Base-by-base conservation (phyloP, 2,113 vertebrate genomes). In the Micronisus gabar region DNA sequence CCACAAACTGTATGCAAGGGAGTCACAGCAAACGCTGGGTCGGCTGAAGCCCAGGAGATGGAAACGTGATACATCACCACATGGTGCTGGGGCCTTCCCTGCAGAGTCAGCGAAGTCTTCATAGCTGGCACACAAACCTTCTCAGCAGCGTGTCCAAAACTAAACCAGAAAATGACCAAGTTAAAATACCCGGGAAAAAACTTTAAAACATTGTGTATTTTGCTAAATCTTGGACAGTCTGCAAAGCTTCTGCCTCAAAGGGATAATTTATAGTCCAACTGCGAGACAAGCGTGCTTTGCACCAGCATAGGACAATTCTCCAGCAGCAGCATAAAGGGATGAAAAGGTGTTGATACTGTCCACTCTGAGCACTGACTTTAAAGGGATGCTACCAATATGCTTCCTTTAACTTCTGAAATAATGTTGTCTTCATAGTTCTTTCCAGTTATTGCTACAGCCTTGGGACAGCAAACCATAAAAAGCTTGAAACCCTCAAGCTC, bases 261-360 rank as follows among this genome's bases (percentile, higher is more conserved):
- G 25, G 52, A 38, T 55, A 23, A 53, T 58, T 56, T 45, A 34
- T 4, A 58, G 63, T 3, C 63, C 29, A 45, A 59, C 13, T 20
- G 58, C 0, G 1, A 81, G 75, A 68, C 20, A 45, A 84, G 30
- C 0, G 0, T 25, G 30, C 41, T 62, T 59, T 81, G 68, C 63
- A 6, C 27, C 45, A 53, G 41, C 47, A 19, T 19, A 36, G 56
- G 56, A 40, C 92, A 78, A 36, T 4, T 4, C 12, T 59, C 15
- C 3, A 6, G 78, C 59, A 80, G 67, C 62, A 65, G 34, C 55
- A 36, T 6, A 16, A 71, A 38, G 7, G 20, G 48, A 17, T 41
- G 40, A 65, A 81, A 47, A 2, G 6, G 6, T 29, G 30, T 6
- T 78, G 23, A 48, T 45, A 36, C 38, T 0, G 0, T 19, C 70